Base-by-base conservation (phyloP, 2,113 vertebrate species). In the Edolisoma coerulescens region DNA sequence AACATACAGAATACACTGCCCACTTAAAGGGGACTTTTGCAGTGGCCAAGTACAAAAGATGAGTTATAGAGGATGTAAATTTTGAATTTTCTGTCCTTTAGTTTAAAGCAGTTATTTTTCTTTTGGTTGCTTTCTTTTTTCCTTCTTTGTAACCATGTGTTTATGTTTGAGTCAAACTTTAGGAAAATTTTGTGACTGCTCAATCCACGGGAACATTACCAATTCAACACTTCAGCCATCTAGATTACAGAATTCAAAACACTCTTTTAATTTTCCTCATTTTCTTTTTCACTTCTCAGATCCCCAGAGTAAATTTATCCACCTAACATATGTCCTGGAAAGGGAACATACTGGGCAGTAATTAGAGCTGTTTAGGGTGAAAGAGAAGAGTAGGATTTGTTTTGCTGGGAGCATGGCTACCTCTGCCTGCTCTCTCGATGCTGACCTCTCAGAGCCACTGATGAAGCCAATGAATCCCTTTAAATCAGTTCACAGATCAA, bases 401-500 rank as follows among this genome's bases (percentile, higher is more conserved):
- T 95, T 93, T 61, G 50, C 76, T 92, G 35, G 15, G 57, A 87
- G 69, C 5, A 2, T 2, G 5, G 52, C 83, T 71, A 84, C 65
- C 57, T 90, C 79, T 83, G 63, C 73, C 16, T 1, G 1, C 24
- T 95, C 64, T 88, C 63, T 45, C 2, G 0, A 19, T 10, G 39
- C n/a, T 2, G 5, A 68, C 41, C 64, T 89, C 92, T 71, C 53
- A 44, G 69, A 84, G 56, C 22, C 6, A 3, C 76, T 92, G 90
- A 70, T 47, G 67, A 89, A 90, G 84, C 77, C 28, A 6, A 57
- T 84, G 57, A 95, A 88, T 84, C 64, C 53, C 70, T 83, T 73
- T 76, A 95, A 79, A 94, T 88, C 87, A 78, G 90, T 89, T 93
- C 64, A 83, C 65, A 94, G 90, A 94, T 65, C 77, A 63, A 77